Conservation (phyloP, 2,888 invertebrate species). For the Aphodius granarius region DNA sequence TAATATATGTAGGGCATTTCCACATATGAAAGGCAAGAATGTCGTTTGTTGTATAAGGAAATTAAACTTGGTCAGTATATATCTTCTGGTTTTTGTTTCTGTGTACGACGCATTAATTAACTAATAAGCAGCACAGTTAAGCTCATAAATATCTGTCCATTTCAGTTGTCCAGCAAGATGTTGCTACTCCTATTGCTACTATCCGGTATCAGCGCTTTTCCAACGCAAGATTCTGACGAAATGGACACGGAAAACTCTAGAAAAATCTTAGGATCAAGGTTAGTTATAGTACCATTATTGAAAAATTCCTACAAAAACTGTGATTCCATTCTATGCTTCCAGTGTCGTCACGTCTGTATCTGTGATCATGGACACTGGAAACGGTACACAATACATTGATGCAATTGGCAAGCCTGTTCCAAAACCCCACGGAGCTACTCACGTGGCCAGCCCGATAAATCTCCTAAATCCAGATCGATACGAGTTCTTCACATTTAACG, state of each 20-base stretch:
- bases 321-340: constrained; percentile 39
- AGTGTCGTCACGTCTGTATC: constrained; percentile 69
- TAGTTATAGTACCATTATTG: constrained; percentile 36
- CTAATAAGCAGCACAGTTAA: background rate
- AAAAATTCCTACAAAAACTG: background rate
- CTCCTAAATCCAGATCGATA: constrained; percentile 81
- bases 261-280: constrained; percentile 65
- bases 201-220: constrained; percentile 22
- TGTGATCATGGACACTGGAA: constrained; percentile 60
- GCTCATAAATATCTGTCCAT: background rate
- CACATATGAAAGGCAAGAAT: background rate
- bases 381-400: constrained; percentile 65
- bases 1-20: background rate
- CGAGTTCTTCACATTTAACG: constrained; percentile 86
- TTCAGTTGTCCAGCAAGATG: constrained; percentile 16
- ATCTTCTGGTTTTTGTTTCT: background rate
- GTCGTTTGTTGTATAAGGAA: background rate
- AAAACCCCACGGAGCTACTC: constrained; percentile 64
- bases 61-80: background rate
- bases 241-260: constrained; percentile 56
- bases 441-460: constrained; percentile 78
- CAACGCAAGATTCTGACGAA: constrained; percentile 34
- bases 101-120: background rate
- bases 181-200: constrained; percentile 28
- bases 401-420: constrained; percentile 68